These are phyloP conservation scores for Isichthys henryi DNA, from an alignment of 2,113 vertebrate genomes.

Conservation along the genomic window DNA sequence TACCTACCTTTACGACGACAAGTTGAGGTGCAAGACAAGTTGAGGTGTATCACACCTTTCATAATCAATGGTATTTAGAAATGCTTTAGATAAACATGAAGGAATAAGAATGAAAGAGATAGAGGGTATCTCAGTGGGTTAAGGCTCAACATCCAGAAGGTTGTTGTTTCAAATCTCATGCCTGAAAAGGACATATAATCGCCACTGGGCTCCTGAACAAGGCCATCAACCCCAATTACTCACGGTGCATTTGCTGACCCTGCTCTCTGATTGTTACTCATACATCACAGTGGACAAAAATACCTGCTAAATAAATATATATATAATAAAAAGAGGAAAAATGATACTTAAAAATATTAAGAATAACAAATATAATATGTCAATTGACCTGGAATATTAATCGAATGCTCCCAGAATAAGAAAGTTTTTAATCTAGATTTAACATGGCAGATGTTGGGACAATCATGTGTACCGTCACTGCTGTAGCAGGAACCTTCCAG, in stretches of 20 bases:
- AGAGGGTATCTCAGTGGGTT: no score
- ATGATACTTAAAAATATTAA: not conserved
- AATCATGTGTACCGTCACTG: not conserved
- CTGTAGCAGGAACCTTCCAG: not conserved
- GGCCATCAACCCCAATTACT: no score
- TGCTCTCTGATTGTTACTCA: no score
- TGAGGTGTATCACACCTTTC: not conserved
- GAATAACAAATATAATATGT: not conserved
- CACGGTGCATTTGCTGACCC: no score
- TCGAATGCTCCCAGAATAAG: not conserved
- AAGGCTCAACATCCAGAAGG: no score
- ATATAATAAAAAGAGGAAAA: not conserved
- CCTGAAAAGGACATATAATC: no score
- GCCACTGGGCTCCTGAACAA: no score
- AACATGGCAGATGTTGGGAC: not conserved
- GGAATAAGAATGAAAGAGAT: no score
- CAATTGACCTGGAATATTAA: not conserved
- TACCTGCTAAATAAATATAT: not conserved
- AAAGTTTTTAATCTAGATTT: not conserved
- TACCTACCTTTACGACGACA: no score
- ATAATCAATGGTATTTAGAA: not conserved
- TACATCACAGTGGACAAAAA: no score
- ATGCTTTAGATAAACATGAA: no score
- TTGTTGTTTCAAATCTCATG: no score
- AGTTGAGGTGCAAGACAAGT: not conserved